Base-by-base conservation (phyloP, 1,140 invertebrate genomes). In the Cepaea nemoralis region DNA sequence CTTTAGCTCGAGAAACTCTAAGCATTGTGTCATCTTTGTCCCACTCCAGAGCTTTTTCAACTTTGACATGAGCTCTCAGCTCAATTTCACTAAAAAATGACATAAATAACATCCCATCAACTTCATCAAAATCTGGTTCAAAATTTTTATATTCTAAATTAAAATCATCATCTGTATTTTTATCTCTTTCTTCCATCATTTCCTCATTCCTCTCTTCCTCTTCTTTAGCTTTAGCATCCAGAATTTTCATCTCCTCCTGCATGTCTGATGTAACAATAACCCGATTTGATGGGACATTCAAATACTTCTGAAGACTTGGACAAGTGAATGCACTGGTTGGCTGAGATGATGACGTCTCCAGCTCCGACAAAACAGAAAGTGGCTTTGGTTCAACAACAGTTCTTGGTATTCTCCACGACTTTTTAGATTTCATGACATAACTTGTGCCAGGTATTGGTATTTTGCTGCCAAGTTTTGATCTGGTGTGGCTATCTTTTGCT, bases 71-170 rank as follows among this genome's bases (percentile, higher is more conserved):
- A 55, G 88, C 88, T 37, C 85, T 77, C 14, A 90, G 74, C 19
- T 85, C 85, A 74, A 85, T 80, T 81, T 88, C 86, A 70, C 79
- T 82, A 19, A 87, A 67, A 85, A 90, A 90, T 14, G 89, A 89
- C 74, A 89, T 83, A 67, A 90, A 90, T 37, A 90, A 77, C 37
- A 88, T 66, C 16, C 88, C 89, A 82, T 89, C 87, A 50, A 90
- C 81, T 77, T 88, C 87, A 83, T 89, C 89, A 86, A 90, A 88
- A 77, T 89, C 89, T 39, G 89, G 89, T 59, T 88, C 87, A 80
- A 80, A 83, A 45, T 84, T 85, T 27, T 77, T 76, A 40, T 83
- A 75, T 22, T 78, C 74, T 6, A 48, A 24, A 45, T 79, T 71
- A 31, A 42, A 16, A 40, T 73, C 77, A 19, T 67, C 66, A 70